Conservation (phyloP, 2,888 invertebrate genomes). For the Drosophila paracracens region DNA sequence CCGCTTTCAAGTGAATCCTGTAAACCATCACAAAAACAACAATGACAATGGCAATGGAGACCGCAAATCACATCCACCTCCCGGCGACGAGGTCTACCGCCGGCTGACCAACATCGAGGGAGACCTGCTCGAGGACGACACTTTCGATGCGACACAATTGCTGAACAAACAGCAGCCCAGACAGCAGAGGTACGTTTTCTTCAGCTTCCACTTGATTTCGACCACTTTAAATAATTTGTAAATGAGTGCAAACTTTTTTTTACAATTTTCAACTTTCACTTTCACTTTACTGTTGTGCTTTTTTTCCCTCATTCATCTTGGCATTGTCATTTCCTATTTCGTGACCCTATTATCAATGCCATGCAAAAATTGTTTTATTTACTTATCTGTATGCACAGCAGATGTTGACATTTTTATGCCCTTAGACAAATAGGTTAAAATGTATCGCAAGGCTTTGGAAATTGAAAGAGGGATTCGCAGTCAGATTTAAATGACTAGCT, state of each 20-base stretch:
- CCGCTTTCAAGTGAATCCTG: conserved; percentile 85
- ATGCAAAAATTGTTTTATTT: conserved; percentile 5
- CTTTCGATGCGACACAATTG: conserved; percentile 83
- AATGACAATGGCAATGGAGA: conserved; percentile 62
- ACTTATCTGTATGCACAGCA: background rate
- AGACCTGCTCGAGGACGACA: conserved; percentile 83
- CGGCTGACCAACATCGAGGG: conserved; percentile 83
- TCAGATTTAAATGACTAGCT: background rate
- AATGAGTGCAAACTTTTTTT: conserved; percentile 45
- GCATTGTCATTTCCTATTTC: conserved; percentile 8
- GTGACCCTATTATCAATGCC: conserved; percentile 32
- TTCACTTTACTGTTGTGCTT: conserved; percentile 31
- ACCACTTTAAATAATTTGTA: background rate
- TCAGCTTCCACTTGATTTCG: background rate
- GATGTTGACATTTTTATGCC: background rate
- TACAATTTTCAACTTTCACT: conserved; percentile 28
- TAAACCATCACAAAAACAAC: conserved; percentile 82
- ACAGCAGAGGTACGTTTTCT: conserved; percentile 80
- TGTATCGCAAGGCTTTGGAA: background rate
- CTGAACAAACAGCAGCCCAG: conserved; percentile 80
- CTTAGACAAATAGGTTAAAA: background rate
- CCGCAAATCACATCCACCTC: conserved; percentile 57
- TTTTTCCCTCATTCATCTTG: conserved; percentile 12
- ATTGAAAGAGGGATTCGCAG: background rate
- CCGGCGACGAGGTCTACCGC: conserved; percentile 79